Evolutionary conservation across 2,797 vertebrate genomes (phyloP), one percentile per base, ranked within the genome.

Genomic region (Meriones psammophilus): DNA sequence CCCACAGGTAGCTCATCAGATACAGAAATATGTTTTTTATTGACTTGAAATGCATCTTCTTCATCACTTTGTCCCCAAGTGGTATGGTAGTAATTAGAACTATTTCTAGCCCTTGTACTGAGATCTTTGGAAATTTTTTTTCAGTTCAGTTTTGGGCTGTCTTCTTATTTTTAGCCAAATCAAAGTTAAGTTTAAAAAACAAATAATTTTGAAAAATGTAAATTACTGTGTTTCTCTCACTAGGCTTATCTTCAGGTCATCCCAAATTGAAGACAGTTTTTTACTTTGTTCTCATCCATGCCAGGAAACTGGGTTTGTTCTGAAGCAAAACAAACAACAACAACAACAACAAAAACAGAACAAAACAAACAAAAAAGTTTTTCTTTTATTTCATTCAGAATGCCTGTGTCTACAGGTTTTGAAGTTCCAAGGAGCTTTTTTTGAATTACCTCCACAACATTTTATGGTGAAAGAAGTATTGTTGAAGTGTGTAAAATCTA

Each of bases 161-260:
- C 85, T 95, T 85, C n/a, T 42, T 94, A 58, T 96, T 84, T 91
- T 85, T 86, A 86, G 26, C 74, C 78, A 95, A 97, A 71, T 89
- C 54, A 85, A 87, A 92, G 83, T 76, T 84, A 94, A 58, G 39
- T 88, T 76, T 42, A 42, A 62, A 88, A 81, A 73, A 62, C 58
- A 58, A 84, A 50, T 15, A 13, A 28, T 56, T 92, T 85, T 39
- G 7, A 42, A 58, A 62, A 42, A 6, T 18, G 2, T 83, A 88
- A 84, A 86, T 94, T 83, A 73, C 8, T 54, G 33, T 56, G 24
- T 5, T 89, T 79, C 36, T 84, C 10, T 94, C 56, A 81, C 85
- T 78, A 68, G 4, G 22, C 26, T 62, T 81, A 13, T 92, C 50
- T 95, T 92, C 50, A 94, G 76, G 86, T 71, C n/a, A 83, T n/a